These are phyloP conservation scores for Clanis bilineata DNA, from an alignment of 2,888 invertebrate genomes.

Conservation along the genomic window DNA sequence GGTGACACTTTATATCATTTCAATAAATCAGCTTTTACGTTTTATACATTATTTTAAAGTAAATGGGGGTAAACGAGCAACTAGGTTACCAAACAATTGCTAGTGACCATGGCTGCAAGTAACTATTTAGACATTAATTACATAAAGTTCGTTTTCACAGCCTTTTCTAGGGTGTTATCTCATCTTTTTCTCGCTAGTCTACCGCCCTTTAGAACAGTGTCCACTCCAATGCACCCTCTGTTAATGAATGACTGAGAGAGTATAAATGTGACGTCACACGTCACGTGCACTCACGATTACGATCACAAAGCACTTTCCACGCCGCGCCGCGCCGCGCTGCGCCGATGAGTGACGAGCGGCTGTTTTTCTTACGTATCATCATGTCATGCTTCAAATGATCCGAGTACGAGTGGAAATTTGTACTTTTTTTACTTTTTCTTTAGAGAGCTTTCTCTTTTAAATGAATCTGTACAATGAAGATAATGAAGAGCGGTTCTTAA, in stretches of 20 bases:
- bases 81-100: no score
- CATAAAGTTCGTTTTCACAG: no score
- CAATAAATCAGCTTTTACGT: slow-evolving; percentile 7
- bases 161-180: no score
- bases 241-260: slow-evolving; percentile 72
- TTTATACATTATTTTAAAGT: no score
- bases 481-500: neutral
- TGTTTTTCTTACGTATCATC: slow-evolving; percentile 66
- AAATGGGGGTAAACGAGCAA: no score
- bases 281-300: slow-evolving; percentile 29
- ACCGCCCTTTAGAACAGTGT: no score
- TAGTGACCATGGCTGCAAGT: no score
- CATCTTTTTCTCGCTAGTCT: no score
- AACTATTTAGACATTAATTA: no score
- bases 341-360: slow-evolving; percentile 62
- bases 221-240: slow-evolving; percentile 27
- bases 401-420: slow-evolving; percentile 61
- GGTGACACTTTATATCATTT: slow-evolving; percentile 21
- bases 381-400: slow-evolving; percentile 63
- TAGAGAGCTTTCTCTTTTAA: slow-evolving; percentile 33
- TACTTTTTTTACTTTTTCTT: slow-evolving; percentile 38
- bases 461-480: slow-evolving; percentile 1
- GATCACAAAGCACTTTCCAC: slow-evolving; percentile 48
- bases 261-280: slow-evolving; percentile 56
- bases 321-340: no score